Conservation (phyloP, 1,140 invertebrate species). For the Chironomus striatipennis region DNA sequence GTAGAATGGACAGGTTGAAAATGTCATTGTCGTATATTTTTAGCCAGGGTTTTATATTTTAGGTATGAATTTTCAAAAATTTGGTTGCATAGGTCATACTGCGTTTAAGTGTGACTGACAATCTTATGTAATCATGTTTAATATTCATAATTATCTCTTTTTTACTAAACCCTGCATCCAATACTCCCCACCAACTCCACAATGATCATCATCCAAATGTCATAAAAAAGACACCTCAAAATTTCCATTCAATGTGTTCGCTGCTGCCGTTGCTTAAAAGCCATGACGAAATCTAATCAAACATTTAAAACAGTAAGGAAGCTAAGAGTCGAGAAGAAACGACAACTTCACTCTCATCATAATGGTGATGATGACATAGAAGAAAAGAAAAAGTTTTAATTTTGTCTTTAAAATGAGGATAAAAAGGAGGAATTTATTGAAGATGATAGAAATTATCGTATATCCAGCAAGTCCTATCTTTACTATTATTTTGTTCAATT, state of each 20-base stretch:
- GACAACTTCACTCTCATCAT: background rate
- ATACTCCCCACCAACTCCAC: background rate
- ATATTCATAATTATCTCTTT: no score
- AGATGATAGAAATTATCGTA: conserved; percentile 1
- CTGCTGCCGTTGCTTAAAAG: background rate
- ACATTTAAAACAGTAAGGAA: background rate
- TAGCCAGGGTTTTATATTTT: no score
- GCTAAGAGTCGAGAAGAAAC: background rate
- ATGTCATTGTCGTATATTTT: no score
- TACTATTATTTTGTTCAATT: no score
- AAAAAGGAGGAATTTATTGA: background rate
- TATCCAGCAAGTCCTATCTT: background rate
- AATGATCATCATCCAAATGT: background rate
- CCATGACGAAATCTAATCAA: conserved; percentile 8
- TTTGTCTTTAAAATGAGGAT: no score
- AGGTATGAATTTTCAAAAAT: no score
- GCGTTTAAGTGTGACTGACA: no score
- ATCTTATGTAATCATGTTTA: no score
- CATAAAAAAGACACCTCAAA: background rate
- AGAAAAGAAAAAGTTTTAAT: background rate
- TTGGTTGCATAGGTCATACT: no score
- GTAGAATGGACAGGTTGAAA: no score
- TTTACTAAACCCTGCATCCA: no score
- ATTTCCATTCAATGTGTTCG: background rate
- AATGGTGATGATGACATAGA: conserved; percentile 5